Base-by-base conservation (phyloP, 2,888 invertebrate species). In the Thelaira solivaga region DNA sequence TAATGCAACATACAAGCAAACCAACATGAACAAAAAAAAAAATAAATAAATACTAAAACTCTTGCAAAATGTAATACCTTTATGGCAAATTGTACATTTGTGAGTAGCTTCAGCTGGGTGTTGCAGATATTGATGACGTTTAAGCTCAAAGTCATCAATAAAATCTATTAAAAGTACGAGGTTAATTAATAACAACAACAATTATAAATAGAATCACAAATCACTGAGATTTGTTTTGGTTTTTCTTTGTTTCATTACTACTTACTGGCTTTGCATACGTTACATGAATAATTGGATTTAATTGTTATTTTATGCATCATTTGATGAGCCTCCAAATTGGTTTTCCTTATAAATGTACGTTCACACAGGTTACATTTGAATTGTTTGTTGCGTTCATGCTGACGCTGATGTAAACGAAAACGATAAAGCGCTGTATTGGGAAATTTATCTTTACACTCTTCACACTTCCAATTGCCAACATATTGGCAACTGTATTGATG, bases 401-500 rank as follows among this genome's bases (percentile, higher is more conserved):
- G 65, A 16, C 82, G 76, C 41, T 83, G 82, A 71, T 83, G 82
- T 10, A 77, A 11, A 22, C 78, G 81, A 51, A 81, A 82, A 39
- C 80, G 81, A 69, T 64, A 64, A 1, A 81, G 71, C 1, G 82
- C 77, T 7, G 71, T 76, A 29, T 79, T 76, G 1, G 13, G 13
- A 39, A 83, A 81, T 36, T 76, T 57, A 26, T 79, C 59, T 1
- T 76, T 73, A 13, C 82, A 83, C 1, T 57, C 41, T 4, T 61
- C 13, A 67, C 82, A 83, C 57, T 80, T 55, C 82, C 82, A 83
- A 53, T 82, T 79, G 2, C 80, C 77, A 1, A 83, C 6, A 65
- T 72, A 80, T 51, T 76, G 71, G 11, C 82, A 83, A 31, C 49
- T 77, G 6, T 74, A 64, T 41, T 81, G 72, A 47, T 82, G 82